Percentiles rank a stretch among this genome's conserved stretches.
phyloP scores from a whole-genome alignment of 2,888 invertebrate species.

The Alsophila aescularia region DNA sequence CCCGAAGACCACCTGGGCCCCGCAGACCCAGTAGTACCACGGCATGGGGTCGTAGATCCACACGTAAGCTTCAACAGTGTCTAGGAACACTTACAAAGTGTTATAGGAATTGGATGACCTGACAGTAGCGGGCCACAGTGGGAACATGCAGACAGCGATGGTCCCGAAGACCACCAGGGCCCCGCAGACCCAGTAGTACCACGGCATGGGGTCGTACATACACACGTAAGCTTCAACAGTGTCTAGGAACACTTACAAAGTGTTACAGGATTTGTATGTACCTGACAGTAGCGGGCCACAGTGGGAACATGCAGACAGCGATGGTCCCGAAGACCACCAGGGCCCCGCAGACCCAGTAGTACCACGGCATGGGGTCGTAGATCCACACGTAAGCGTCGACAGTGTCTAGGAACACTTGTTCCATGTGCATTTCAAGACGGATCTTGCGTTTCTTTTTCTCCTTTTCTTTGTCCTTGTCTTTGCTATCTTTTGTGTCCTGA shows the following conservation, averaged over 20 bases:
- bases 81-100: slow-evolving; percentile 96
- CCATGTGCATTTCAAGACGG: slow-evolving; percentile 98
- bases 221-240: slow-evolving; percentile 97
- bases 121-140: slow-evolving; percentile 98
- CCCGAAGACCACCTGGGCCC: slow-evolving; percentile 94
- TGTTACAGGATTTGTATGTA: too few relatives aligned
- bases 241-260: slow-evolving; percentile 96
- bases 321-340: slow-evolving; percentile 96
- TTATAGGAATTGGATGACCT: too few relatives aligned
- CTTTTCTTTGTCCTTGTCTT: slow-evolving; percentile 63
- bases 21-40: slow-evolving; percentile 96
- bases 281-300: slow-evolving; percentile 98
- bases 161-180: slow-evolving; percentile 94
- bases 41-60: slow-evolving; percentile 99
- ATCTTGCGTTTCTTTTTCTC: slow-evolving; percentile 93
- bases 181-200: slow-evolving; percentile 98
- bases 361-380: slow-evolving; percentile 97
- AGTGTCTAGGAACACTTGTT: slow-evolving; percentile 96
- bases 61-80: slow-evolving; percentile 96
- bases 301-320: slow-evolving; percentile 98
- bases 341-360: slow-evolving; percentile 97
- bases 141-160: slow-evolving; percentile 98
- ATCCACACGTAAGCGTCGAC: slow-evolving; percentile 98
- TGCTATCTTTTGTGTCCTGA: slow-evolving; percentile 66
- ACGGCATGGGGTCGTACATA: slow-evolving; percentile 98